phyloP scores from a whole-genome alignment of 2,888 invertebrate genomes.

The Rhamphomyia laevipes region DNA sequence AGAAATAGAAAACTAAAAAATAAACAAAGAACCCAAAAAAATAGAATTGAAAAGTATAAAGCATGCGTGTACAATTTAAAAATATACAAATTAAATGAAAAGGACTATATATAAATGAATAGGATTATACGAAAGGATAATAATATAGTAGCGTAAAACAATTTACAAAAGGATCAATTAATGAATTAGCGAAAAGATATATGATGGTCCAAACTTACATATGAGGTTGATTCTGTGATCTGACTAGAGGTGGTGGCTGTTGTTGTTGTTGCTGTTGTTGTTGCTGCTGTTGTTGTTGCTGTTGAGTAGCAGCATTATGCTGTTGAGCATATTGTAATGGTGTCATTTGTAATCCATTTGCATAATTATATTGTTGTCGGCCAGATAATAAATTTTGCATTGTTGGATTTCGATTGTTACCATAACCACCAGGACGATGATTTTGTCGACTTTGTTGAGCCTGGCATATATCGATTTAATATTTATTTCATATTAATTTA shows the following conservation, averaged over 20 bases:
- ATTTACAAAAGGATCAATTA: too few relatives aligned
- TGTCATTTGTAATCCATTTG: conserved; percentile 11
- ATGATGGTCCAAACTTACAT: conserved; percentile 8
- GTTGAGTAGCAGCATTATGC: conserved; percentile 36
- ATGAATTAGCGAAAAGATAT: too few relatives aligned
- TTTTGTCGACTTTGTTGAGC: conserved; percentile 11
- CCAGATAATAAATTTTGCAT: conserved; percentile 13
- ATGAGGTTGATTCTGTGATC: conserved; percentile 27
- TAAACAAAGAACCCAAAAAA: too few relatives aligned
- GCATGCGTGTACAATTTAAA: too few relatives aligned
- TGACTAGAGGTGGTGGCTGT: conserved; percentile 40
- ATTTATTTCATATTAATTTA: background rate
- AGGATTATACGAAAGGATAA: too few relatives aligned
- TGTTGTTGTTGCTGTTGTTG: conserved; percentile 8
- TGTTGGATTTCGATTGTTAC: conserved; percentile 9
- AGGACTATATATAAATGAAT: too few relatives aligned
- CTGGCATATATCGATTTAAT: conserved; percentile 7
- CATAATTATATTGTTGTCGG: conserved; percentile 12
- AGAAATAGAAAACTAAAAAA: too few relatives aligned
- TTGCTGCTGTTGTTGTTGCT: conserved; percentile 22
- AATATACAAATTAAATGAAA: too few relatives aligned
- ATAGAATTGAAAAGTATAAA: too few relatives aligned
- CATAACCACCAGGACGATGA: conserved; percentile 6
- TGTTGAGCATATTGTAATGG: conserved; percentile 9
- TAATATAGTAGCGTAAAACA: too few relatives aligned